Conservation (phyloP, 1,140 invertebrate species). For the Aporrectodea caliginosa region DNA sequence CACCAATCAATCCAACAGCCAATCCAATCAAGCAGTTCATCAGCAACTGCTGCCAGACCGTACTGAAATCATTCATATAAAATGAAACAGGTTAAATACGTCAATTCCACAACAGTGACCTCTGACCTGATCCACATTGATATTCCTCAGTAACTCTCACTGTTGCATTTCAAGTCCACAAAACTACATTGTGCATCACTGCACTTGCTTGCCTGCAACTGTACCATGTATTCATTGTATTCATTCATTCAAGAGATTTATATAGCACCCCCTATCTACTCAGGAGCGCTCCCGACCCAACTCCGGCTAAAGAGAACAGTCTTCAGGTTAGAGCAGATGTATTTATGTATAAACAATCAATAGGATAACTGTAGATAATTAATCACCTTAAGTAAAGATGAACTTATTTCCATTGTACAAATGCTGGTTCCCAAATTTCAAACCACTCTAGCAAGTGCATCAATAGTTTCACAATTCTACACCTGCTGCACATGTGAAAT, state of each 20-base stretch:
- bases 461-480: no score
- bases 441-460: no score
- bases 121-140: neutral
- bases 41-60: slow-evolving; percentile 49
- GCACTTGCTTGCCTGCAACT: neutral
- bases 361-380: no score
- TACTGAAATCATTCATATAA: slow-evolving; percentile 31
- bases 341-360: no score
- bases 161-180: neutral
- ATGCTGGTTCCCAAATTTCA: neutral
- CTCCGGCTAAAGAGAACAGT: no score
- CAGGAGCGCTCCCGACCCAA: no score
- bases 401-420: neutral
- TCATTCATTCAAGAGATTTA: no score
- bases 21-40: slow-evolving; percentile 57
- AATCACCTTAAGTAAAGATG: neutral
- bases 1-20: slow-evolving; percentile 52
- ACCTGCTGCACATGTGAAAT: no score
- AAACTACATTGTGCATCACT: neutral
- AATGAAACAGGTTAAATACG: slow-evolving; percentile 1
- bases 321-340: neutral
- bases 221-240: neutral
- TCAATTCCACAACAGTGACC: neutral
- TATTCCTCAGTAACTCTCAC: neutral
- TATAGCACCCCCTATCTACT: no score